Evolutionary conservation across 2,888 invertebrate species (phyloP), one percentile per base, ranked within the genome.

Genomic region (Argyresthia goedartella): DNA sequence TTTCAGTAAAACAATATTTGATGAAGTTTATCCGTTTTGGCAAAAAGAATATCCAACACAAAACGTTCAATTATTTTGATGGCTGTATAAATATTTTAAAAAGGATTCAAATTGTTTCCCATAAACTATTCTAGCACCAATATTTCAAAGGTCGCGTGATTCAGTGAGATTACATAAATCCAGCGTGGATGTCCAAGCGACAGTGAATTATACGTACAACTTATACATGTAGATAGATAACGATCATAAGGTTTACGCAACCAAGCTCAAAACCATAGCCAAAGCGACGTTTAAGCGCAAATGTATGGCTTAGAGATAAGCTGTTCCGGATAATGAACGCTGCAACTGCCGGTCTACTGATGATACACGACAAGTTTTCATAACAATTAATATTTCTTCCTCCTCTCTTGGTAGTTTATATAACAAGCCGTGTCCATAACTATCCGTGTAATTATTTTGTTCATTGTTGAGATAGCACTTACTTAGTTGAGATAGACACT

Each of bases 251-350:
- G 25, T 25, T 25, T 25, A 25, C 25, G 6, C 25, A 25, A 25
- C 25, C 25, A 6, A 25, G 25, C 25, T 25, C 25, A 25, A 25
- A 25, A 69, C 67, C 67, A 67, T 68, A 69, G 63, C 66, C 66
- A 66, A 54, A 56, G 54, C 53, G 39, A 15, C 49, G 52, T 51
- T 25, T 49, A 59, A 61, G 64, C 57, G 59, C 67, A 71, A 73
- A 71, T 74, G 68, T 67, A 72, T 69, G 71, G 62, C 69, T 67
- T 68, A 73, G 74, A 76, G 25, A 25, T 25, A 25, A 25, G 25
- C n/a, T 62, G 67, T 66, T 65, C 67, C 64, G 60, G 56, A 65
- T 77, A 76, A 74, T 72, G 64, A 63, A 59, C 58, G 59, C 62
- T 60, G 63, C 56, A 58, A 49, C 53, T 49, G 65, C n/a, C 61